Evolutionary conservation across 2,888 invertebrate genomes (phyloP), one percentile per base, ranked within the genome.

Genomic region (Tenthredo amoena): DNA sequence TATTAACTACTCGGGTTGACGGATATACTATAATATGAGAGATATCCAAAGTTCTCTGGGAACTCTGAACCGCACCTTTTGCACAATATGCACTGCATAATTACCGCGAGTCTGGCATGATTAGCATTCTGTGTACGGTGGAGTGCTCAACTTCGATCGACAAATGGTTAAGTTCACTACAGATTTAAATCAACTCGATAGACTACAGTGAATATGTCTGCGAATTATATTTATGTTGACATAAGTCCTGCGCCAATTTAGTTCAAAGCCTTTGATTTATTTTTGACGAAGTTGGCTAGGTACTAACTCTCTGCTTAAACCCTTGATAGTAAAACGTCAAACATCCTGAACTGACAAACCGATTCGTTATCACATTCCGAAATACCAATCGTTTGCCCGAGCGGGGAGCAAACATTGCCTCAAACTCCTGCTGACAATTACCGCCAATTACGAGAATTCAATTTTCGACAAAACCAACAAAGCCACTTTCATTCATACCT

Each of bases 1-100:
- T 76, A 76, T 76, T 37, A 76, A 76, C 76, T 50, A 76, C 40
- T 26, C 77, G 18, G 10, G 34, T 50, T 77, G 55, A 77, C 77
- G n/a, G 18, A 77, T 50, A 9, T 12, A 1, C 26, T 26, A 9
- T 18, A 31, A 37, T 72, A 40, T 3, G 5, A 43, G 18, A 40
- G 37, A 50, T 77, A 15, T 18, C 15, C 77, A 34, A 55, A 55
- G 34, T 50, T n/a, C 9, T 65, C 18, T 18, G 68, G 31, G 0
- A 68, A 34, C 26, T 62, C 34, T 68, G 34, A 34, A 68, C 1
- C 10, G 21, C 26, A 71, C 37, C 71, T 2, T 74, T 43, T 40
- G 43, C 21, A 21, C 72, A 26, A 43, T 74, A 43, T 43, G 72
- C 72, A 74, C 40, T 21, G 72, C 6, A 43, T 74, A 37, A 74